phyloP scores from a whole-genome alignment of 2,113 vertebrate genomes.

The Bungarus multicinctus region DNA sequence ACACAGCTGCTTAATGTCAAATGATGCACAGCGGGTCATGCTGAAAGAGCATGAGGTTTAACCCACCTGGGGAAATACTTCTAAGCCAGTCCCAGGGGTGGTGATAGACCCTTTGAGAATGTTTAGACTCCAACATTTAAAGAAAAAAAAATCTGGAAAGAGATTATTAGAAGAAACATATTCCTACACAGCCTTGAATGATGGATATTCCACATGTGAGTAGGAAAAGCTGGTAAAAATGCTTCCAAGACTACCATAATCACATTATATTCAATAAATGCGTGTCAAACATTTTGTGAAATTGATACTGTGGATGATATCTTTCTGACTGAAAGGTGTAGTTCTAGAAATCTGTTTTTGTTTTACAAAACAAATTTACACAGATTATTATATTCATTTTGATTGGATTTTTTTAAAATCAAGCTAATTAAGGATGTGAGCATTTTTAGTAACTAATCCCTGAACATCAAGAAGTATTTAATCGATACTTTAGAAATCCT shows the following conservation, averaged over 20 bases:
- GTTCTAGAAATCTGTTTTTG: neutral
- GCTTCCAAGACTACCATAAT: neutral
- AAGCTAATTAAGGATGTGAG: neutral
- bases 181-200: neutral
- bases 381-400: neutral
- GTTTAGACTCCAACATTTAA: neutral
- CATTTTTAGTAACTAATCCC: neutral
- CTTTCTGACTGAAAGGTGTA: neutral
- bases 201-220: neutral
- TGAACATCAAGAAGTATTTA: neutral
- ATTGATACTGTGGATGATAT: neutral
- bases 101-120: rapidly evolving
- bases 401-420: neutral
- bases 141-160: neutral
- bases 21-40: conserved; percentile 5
- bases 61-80: neutral
- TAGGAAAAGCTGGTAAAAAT: neutral
- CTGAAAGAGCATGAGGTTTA: conserved; percentile 25
- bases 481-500: neutral
- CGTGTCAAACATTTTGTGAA: neutral
- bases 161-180: neutral
- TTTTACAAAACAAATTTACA: neutral
- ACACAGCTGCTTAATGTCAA: conserved; percentile 42
- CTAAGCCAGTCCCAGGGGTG: conserved; percentile 6
- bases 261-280: neutral